Evolutionary conservation across 1,140 invertebrate species (phyloP).

Genomic region (Micrasema longulum): DNA sequence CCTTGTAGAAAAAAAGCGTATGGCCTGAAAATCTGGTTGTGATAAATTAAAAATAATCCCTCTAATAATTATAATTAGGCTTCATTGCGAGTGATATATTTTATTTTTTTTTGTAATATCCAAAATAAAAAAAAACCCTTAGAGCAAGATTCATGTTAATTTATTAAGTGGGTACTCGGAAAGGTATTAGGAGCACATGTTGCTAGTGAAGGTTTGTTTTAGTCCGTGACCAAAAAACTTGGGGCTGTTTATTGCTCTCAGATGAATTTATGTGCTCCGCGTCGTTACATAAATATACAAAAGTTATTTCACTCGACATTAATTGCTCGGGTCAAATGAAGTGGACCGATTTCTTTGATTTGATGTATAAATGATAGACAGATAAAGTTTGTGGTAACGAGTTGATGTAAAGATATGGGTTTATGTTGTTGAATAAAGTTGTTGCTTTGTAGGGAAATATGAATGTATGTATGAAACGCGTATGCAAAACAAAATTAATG

Average conservation of each 20-base stretch:
- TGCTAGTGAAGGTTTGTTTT: conserved; percentile 36
- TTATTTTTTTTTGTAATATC: no score
- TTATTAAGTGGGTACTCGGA: conserved; percentile 28
- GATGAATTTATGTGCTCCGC: conserved; percentile 46
- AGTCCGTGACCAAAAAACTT: conserved; percentile 41
- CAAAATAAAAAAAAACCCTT: no score
- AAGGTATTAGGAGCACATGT: conserved; percentile 36
- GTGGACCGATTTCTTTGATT: neutral
- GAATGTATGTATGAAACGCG: no score
- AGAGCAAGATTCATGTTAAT: conserved; percentile 4
- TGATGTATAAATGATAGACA: conserved; percentile 14
- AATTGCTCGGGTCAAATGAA: conserved; percentile 38
- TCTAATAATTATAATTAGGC: no score
- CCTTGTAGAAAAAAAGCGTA: no score
- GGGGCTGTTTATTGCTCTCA: conserved; percentile 46
- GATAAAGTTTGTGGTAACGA: neutral
- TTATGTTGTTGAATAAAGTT: no score
- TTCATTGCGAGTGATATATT: no score
- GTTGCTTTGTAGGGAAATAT: no score
- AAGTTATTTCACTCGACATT: conserved; percentile 46
- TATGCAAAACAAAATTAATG: no score
- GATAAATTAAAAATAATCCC: no score
- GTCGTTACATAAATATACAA: conserved; percentile 35
- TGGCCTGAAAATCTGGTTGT: no score
- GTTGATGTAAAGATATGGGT: no score